phyloP scores from a whole-genome alignment of 2,888 invertebrate species.

The Julus scandinavius region DNA sequence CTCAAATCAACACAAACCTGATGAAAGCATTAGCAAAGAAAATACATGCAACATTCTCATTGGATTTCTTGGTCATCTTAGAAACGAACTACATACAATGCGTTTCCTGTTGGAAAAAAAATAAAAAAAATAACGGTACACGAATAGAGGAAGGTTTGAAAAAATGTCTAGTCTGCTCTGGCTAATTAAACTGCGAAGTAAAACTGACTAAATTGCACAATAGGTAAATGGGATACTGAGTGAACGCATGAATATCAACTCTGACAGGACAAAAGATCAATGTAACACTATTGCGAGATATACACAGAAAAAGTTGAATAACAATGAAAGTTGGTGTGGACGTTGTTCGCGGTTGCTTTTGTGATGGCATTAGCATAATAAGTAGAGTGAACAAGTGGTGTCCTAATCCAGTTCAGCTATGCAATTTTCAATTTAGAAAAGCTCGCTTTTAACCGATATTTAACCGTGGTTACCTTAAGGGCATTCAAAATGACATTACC shows the following conservation, averaged over 20 bases:
- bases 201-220: background rate
- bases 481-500: background rate
- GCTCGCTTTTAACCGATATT: conserved; percentile 10
- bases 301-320: background rate
- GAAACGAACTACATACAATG: background rate
- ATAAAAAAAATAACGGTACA: background rate
- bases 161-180: background rate
- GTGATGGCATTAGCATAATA: conserved; percentile 12
- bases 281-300: conserved; percentile 12
- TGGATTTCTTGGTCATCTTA: background rate
- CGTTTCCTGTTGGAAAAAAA: background rate
- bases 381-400: background rate
- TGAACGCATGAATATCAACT: conserved; percentile 10
- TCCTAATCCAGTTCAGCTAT: background rate
- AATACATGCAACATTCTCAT: background rate
- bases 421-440: background rate
- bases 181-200: background rate
- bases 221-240: background rate
- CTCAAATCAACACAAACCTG: background rate
- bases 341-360: background rate
- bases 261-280: conserved; percentile 2
- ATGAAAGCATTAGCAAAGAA: background rate
- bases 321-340: background rate
- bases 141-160: background rate
- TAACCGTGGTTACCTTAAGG: conserved; percentile 34